These are phyloP conservation scores for Oreochromis spilurus DNA, from an alignment of 2,113 vertebrate genomes.

Conservation along the genomic window DNA sequence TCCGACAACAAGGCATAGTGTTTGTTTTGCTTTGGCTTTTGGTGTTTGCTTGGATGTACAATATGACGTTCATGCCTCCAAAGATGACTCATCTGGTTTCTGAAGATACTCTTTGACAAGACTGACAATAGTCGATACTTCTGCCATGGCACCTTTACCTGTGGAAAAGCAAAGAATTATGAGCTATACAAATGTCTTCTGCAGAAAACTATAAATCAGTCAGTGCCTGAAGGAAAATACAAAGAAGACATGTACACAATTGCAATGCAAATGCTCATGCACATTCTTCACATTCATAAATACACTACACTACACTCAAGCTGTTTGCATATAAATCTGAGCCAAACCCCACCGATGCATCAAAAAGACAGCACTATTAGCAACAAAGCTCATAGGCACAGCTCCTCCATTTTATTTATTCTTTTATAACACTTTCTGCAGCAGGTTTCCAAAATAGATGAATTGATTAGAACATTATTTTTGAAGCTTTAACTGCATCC, in stretches of 20 bases:
- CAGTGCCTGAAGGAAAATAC: background rate
- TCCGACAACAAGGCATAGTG: background rate
- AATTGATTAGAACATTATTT: background rate
- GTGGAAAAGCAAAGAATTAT: slow-evolving; percentile 1
- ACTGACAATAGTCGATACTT: slow-evolving; percentile 81
- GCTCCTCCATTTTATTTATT: background rate
- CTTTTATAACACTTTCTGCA: background rate
- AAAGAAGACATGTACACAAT: background rate
- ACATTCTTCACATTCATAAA: background rate
- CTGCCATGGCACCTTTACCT: slow-evolving; percentile 96
- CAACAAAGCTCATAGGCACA: background rate
- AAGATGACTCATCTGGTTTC: slow-evolving; percentile 24
- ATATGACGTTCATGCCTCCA: background rate
- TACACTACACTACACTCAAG: background rate
- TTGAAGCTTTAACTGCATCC: background rate
- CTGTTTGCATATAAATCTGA: background rate
- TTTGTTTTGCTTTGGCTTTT: background rate
- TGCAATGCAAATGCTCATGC: background rate
- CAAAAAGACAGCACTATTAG: background rate
- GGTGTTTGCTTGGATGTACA: background rate
- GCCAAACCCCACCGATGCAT: background rate
- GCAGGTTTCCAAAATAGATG: background rate
- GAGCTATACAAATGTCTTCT: background rate
- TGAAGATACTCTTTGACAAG: slow-evolving; percentile 68
- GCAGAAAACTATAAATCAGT: background rate